Evolutionary conservation across 1,140 invertebrate species (phyloP), one percentile per base, ranked within the genome.

Genomic region (Wasmannia auropunctata): DNA sequence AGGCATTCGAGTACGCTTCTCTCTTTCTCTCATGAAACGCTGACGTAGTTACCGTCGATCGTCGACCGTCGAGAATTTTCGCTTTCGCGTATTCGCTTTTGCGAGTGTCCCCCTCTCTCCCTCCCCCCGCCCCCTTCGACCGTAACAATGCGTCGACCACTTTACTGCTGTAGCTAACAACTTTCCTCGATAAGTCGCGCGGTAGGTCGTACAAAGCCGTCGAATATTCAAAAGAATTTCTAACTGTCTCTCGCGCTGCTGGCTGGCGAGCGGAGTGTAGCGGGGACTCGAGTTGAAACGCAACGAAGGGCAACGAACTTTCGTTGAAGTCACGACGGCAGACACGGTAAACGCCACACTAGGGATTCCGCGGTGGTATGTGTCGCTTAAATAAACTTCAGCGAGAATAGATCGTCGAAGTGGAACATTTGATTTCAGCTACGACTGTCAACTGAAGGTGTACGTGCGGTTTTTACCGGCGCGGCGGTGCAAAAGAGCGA

Each of bases 141-240:
- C 37, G 79, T 83, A 74, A 83, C 51, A 83, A 60, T 83, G 67
- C 67, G 19, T 25, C 67, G 67, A 72, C 37, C 51, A 83, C 51
- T 83, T 70, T 83, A 58, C 67, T 14, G 28, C 51, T 28, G 79
- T 14, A 25, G 79, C 19, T 83, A 83, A 81, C 79, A 69, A 83
- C 67, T 72, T 83, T 58, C n/a, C 37, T 37, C 79, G 67, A 83
- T 74, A 83, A 83, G 51, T 74, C 65, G 65, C 34, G 65, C 79
- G 51, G 63, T 46, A 25, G 11, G 63, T 56, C 51, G 37, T 58
- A 74, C 51, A 83, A 83, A 58, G 67, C 67, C 65, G 54, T 60
- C 51, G 79, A 83, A 83, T 83, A 83, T 83, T 83, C 67, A 72
- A 83, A 83, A 83, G 79, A 83, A 83, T 83, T 83, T 74, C 79